Evolutionary conservation across 2,113 vertebrate species (phyloP).

Genomic region (Cnemophilus loriae): DNA sequence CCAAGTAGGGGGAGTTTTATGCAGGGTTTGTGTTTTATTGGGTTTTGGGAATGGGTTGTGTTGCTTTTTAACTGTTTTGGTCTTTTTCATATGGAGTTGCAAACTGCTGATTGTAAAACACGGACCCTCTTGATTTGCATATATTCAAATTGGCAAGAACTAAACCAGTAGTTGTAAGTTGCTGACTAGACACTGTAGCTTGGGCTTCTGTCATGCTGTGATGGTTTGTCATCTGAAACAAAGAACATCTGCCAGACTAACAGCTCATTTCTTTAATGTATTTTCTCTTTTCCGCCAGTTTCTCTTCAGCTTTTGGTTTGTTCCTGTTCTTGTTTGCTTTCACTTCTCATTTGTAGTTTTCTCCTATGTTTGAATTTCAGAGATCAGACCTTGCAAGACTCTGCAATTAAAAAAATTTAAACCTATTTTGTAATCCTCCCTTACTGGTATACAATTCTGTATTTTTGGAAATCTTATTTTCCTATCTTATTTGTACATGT

Average conservation of each 20-base stretch:
- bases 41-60: neutral
- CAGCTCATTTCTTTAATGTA: neutral
- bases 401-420: neutral
- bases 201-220: neutral
- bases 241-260: neutral
- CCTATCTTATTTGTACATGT: fast-evolving
- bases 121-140: neutral
- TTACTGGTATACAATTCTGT: neutral
- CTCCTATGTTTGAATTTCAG: neutral
- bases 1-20: neutral
- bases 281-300: neutral
- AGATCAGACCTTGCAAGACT: neutral
- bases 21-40: neutral
- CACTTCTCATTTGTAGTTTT: neutral
- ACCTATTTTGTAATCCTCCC: neutral
- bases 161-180: neutral
- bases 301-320: neutral
- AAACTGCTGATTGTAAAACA: neutral
- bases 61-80: neutral
- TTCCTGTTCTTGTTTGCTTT: neutral
- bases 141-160: neutral
- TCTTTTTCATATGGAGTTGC: neutral
- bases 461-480: neutral
- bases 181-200: neutral
- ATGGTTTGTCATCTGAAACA: neutral